Percentiles rank a stretch among this genome's conserved stretches.
phyloP scores from a whole-genome alignment of 2,797 vertebrate species.

The Chiloscyllium punctatum region DNA sequence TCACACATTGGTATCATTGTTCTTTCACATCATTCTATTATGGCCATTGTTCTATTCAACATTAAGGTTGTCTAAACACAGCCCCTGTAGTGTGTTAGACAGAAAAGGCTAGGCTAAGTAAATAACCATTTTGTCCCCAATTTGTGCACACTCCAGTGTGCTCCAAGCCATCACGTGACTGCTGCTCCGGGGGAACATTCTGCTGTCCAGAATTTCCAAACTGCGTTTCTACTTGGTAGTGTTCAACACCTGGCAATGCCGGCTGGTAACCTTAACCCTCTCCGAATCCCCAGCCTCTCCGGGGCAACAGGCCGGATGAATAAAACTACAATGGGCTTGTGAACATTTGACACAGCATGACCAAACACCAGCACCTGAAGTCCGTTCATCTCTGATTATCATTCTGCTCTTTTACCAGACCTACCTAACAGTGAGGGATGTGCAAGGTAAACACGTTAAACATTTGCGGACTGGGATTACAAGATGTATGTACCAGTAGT shows the following conservation, averaged over 20 bases:
- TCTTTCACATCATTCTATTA: neutral
- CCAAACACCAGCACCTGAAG: no score
- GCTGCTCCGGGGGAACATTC: no score
- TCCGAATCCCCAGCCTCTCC: neutral
- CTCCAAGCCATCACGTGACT: neutral
- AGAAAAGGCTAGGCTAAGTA: neutral
- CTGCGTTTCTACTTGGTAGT: neutral
- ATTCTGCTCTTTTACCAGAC: neutral
- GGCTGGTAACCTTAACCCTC: no score
- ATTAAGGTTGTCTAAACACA: slow-evolving; percentile 11
- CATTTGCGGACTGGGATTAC: neutral
- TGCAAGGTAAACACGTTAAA: neutral
- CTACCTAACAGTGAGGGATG: neutral
- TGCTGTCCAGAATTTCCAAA: no score
- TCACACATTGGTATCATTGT: neutral
- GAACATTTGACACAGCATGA: neutral
- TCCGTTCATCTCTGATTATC: neutral
- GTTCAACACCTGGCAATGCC: no score
- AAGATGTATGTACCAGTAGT: neutral
- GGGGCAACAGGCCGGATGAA: neutral
- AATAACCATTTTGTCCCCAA: neutral
- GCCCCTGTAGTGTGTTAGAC: neutral
- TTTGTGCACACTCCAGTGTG: neutral
- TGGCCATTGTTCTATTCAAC: neutral
- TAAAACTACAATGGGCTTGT: neutral